These are phyloP conservation scores for Hyphantria cunea DNA, from an alignment of 1,140 invertebrate genomes.

Conservation along the genomic window DNA sequence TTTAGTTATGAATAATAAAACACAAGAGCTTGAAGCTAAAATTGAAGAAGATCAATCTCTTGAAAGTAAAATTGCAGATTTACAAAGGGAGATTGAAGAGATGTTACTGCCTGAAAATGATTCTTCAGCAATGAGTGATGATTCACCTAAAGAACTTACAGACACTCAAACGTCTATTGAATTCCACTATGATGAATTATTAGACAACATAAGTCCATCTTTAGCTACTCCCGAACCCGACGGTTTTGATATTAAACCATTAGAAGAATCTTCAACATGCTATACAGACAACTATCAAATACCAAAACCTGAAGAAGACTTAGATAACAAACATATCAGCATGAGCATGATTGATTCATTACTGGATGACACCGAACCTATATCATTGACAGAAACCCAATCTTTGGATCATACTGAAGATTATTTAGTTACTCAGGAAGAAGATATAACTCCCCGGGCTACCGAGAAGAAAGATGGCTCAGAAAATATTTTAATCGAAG, in stretches of 20 bases:
- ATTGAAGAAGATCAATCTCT: conserved; percentile 68
- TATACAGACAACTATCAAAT: neutral
- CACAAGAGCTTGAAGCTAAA: conserved; percentile 35
- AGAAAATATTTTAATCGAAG: neutral
- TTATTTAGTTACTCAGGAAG: conserved; percentile 27
- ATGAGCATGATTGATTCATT: conserved; percentile 43
- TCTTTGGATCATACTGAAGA: conserved; percentile 32
- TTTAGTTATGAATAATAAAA: conserved; percentile 14
- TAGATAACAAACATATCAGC: conserved; percentile 42
- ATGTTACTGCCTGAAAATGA: conserved; percentile 74
- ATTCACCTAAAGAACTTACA: conserved; percentile 56
- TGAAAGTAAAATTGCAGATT: conserved; percentile 76
- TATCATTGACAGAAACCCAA: conserved; percentile 29
- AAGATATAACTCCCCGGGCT: conserved; percentile 25
- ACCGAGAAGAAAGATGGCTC: neutral
- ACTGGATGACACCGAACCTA: conserved; percentile 40
- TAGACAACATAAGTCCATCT: conserved; percentile 60
- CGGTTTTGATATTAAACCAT: conserved; percentile 34
- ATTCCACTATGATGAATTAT: conserved; percentile 57
- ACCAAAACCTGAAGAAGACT: conserved; percentile 10
- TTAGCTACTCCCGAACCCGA: conserved; percentile 66
- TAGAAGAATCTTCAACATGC: conserved; percentile 1
- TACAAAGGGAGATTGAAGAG: conserved; percentile 77
- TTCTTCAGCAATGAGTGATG: conserved; percentile 57
- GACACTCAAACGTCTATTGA: conserved; percentile 54